Conservation (phyloP, 1,140 invertebrate genomes). For the Drosophila pruinosa region DNA sequence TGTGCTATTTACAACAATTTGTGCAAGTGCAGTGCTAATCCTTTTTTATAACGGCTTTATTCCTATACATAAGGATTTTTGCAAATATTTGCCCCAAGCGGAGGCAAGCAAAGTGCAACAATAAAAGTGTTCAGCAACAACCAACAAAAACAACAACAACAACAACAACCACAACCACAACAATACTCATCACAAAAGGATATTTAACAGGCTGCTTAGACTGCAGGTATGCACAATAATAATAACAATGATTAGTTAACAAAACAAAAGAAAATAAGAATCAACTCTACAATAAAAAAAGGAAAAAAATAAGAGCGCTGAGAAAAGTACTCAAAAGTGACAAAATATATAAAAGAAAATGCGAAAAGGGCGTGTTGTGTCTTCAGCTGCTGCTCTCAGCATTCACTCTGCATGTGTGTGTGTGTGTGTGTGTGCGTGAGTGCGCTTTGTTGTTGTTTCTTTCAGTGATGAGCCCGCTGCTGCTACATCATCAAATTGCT, state of each 20-base stretch:
- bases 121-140: slow-evolving; percentile 65
- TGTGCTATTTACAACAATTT: no score
- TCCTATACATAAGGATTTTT: slow-evolving; percentile 33
- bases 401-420: slow-evolving; percentile 1
- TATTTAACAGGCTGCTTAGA: background rate
- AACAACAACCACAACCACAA: slow-evolving; percentile 6
- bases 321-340: slow-evolving; percentile 30
- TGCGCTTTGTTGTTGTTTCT: slow-evolving; percentile 44
- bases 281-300: slow-evolving; percentile 21
- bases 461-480: slow-evolving; percentile 19
- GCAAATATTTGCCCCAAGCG: slow-evolving; percentile 16
- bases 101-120: slow-evolving; percentile 35
- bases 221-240: background rate
- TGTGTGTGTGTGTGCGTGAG: slow-evolving; percentile 28
- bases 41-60: slow-evolving; percentile 38
- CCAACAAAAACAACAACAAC: slow-evolving; percentile 39
- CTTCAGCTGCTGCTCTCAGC: slow-evolving; percentile 52
- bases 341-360: slow-evolving; percentile 41
- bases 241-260: slow-evolving; percentile 20
- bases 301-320: slow-evolving; percentile 11
- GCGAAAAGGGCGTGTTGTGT: slow-evolving; percentile 76
- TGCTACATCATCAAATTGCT: slow-evolving; percentile 62
- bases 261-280: slow-evolving; percentile 5
- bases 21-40: slow-evolving; percentile 34
- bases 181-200: slow-evolving; percentile 17